Percentiles rank a stretch among this genome's conserved stretches.
Conservation (phyloP, 2,113 vertebrate species). For the Indri indri region DNA sequence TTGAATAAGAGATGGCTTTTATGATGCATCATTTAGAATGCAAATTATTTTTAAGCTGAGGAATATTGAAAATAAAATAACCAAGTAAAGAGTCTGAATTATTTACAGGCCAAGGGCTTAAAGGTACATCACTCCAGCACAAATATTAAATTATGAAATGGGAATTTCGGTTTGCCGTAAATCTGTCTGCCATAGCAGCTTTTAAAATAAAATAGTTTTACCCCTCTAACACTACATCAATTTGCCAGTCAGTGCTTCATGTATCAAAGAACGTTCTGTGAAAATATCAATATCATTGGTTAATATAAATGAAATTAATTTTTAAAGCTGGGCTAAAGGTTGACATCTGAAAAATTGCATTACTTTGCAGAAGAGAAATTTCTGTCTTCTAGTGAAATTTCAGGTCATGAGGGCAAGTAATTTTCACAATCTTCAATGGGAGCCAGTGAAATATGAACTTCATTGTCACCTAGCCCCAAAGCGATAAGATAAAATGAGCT, state of each 20-base stretch:
- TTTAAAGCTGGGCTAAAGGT: slow-evolving; percentile 93
- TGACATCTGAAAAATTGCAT: slow-evolving; percentile 94
- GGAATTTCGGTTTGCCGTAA: slow-evolving; percentile 87
- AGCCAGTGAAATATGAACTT: slow-evolving; percentile 93
- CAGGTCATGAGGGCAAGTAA: slow-evolving; percentile 92
- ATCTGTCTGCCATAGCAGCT: slow-evolving; percentile 85
- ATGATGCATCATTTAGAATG: slow-evolving; percentile 51
- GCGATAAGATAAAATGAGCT: slow-evolving; percentile 93
- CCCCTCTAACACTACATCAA: slow-evolving; percentile 85
- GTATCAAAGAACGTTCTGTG: slow-evolving; percentile 89
- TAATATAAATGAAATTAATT: slow-evolving; percentile 96
- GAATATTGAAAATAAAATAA: slow-evolving; percentile 74
- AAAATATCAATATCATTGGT: slow-evolving; percentile 94
- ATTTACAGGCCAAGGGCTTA: slow-evolving; percentile 81
- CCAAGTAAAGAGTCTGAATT: slow-evolving; percentile 75
- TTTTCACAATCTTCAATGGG: slow-evolving; percentile 92
- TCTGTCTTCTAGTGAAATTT: slow-evolving; percentile 93
- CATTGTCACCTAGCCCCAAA: slow-evolving; percentile 92
- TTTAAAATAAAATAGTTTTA: slow-evolving; percentile 86
- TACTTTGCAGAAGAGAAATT: slow-evolving; percentile 92
- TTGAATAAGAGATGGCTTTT: slow-evolving; percentile 40
- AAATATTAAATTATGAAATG: slow-evolving; percentile 86
- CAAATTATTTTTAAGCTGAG: slow-evolving; percentile 67
- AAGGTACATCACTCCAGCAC: slow-evolving; percentile 81
- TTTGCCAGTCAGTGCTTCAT: slow-evolving; percentile 87